Evolutionary conservation across 1,140 invertebrate species (phyloP), one percentile per base, ranked within the genome.

Genomic region (Arctopsyche grandis): DNA sequence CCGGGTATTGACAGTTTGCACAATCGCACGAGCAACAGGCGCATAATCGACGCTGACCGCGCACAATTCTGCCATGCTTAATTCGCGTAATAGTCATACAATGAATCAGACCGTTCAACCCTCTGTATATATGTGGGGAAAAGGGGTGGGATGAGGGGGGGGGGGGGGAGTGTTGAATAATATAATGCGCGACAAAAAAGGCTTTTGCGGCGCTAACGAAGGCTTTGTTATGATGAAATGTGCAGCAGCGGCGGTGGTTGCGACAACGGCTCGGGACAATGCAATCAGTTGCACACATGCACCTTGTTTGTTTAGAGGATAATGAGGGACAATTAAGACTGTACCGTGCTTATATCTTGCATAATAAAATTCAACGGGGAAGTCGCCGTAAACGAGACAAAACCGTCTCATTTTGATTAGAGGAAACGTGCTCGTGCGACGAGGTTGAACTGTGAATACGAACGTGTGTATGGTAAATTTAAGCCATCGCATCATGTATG

Each of bases 151-250:
- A n/a, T 19, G 48, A 4, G 12, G 48, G 16, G 10, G 10, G 48
- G 16, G 10, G 10, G 3, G 12, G 12, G 12, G 48, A 12, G 12
- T 19, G 48, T n/a, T 24, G 26, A 78, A 78, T 26, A 22, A 71
- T 46, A 78, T 58, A 29, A 73, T 60, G 48, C 21, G 77, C 29
- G 48, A 46, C 19, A 66, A 71, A 74, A 71, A 71, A 71, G 43
- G n/a, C 29, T 69, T 60, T 71, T 46, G 69, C 69, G 16, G 38
- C 69, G 69, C 74, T 80, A 80, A 80, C 79, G 79, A 80, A 80
- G 75, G 79, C 74, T 80, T 80, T 80, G 78, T 79, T 74, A 75
- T 79, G 1, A 21, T 21, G 78, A 75, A 79, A 75, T 79, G 78
- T 75, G 73, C 78, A 79, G 44, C 26, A 38, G 69, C 75, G n/a